phyloP scores from a whole-genome alignment of 1,140 invertebrate genomes.

The Drosophila sproati region DNA sequence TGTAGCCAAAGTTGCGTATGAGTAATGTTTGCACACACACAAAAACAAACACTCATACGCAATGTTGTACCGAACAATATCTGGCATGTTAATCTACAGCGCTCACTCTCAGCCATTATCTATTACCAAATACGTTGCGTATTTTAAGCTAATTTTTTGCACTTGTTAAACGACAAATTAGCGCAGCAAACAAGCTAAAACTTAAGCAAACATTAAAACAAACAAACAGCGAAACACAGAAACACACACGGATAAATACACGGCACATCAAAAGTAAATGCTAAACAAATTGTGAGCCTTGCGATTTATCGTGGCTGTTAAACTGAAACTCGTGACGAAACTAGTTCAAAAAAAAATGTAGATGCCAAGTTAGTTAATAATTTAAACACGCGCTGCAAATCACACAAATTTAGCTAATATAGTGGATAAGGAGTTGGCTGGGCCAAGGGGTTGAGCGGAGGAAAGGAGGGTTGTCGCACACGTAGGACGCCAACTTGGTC shows the following conservation, averaged over 20 bases:
- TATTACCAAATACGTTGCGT: slow-evolving; percentile 25
- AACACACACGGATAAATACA: slow-evolving; percentile 1
- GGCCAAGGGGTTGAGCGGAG: neutral
- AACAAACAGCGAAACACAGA: neutral
- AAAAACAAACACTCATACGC: slow-evolving; percentile 30
- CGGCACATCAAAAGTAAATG: slow-evolving; percentile 25
- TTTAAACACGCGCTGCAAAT: slow-evolving; percentile 62
- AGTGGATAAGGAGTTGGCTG: neutral
- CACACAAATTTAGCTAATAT: slow-evolving; percentile 32
- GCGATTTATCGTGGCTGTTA: slow-evolving; percentile 59
- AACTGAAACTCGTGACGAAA: slow-evolving; percentile 69
- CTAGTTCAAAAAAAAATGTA: slow-evolving; percentile 5
- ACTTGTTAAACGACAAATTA: slow-evolving; percentile 47
- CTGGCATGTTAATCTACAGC: slow-evolving; percentile 5
- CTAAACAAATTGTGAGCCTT: slow-evolving; percentile 58
- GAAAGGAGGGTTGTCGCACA: slow-evolving; percentile 12
- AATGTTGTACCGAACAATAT: neutral
- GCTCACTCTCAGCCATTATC: neutral
- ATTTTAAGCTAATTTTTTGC: slow-evolving; percentile 17
- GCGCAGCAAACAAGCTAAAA: slow-evolving; percentile 27
- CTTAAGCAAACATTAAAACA: slow-evolving; percentile 21
- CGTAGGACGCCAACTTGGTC: slow-evolving; percentile 55
- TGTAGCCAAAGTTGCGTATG: slow-evolving; percentile 18
- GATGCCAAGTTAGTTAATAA: slow-evolving; percentile 61
- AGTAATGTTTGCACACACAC: slow-evolving; percentile 34